phyloP scores from a whole-genome alignment of 1,140 invertebrate species.

The Oncopeltus fasciatus region DNA sequence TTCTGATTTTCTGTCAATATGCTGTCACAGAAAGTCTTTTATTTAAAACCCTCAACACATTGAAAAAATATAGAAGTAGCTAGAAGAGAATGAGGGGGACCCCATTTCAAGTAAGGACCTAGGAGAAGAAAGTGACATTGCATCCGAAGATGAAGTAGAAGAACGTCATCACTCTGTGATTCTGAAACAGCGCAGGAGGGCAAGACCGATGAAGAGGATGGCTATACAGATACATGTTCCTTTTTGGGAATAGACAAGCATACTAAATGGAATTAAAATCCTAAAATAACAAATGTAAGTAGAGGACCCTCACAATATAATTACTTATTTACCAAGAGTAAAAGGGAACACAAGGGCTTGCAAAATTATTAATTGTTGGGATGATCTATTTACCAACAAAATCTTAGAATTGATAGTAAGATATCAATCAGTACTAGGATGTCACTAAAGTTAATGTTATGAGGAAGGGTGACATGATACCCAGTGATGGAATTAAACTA shows the following conservation, averaged over 20 bases:
- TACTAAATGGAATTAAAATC: neutral
- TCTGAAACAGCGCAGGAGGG: neutral
- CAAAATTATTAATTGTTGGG: neutral
- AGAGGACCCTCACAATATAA: neutral
- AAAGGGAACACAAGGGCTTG: neutral
- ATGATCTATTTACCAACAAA: neutral
- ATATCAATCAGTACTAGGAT: no score
- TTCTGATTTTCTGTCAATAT: neutral
- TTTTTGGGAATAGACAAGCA: neutral
- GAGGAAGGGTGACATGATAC: no score
- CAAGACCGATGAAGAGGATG: neutral
- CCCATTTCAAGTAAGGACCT: neutral
- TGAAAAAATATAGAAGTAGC: neutral
- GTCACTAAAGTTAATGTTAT: no score
- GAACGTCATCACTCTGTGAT: neutral
- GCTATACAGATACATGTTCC: neutral
- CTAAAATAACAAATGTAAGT: neutral
- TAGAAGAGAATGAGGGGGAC: neutral
- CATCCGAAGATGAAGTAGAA: neutral
- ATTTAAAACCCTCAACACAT: neutral
- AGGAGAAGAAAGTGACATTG: neutral
- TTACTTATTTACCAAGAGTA: neutral
- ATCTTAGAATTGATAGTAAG: neutral
- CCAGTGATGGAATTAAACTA: no score
- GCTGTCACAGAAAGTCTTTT: neutral